Evolutionary conservation across 2,888 invertebrate species (phyloP), one percentile per base, ranked within the genome.

Genomic region (Periphyllus acericola): DNA sequence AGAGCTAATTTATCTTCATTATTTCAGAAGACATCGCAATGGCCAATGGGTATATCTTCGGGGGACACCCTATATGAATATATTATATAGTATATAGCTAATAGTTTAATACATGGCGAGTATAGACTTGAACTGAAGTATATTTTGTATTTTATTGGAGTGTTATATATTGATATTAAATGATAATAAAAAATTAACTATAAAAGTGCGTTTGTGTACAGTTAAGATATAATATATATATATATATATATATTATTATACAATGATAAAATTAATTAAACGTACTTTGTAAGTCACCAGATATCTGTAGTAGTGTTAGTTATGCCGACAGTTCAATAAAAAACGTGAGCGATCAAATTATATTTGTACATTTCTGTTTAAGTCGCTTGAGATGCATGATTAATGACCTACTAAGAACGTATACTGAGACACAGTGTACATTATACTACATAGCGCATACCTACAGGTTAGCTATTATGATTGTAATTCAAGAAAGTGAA

Each of bases 401-500:
- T 74, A 74, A 36, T 74, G 21, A 32, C 21, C 21, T 21, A 74
- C 74, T 6, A 74, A 36, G 74, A 36, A 36, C 21, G 71, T 29
- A 71, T 32, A 71, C 74, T 74, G 74, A 74, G 17, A 29, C 71
- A 71, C 36, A 25, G 21, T 34, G 8, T 21, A 74, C 29, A 29
- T n/a, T 60, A 21, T 68, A 68, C n/a, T 68, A 68, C 29, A 6
- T 60, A 60, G 17, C 19, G 9, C 29, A 68, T 29, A 68, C 68
- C 68, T 29, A 68, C 68, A 68, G n/a, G 29, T 68, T 68, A 68
- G 29, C 68, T 29, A n/a, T 29, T 68, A 66, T 32, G 5, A 72
- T 17, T 40, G 74, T 75, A 68, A 85, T 68, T 85, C 68, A 68
- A 85, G 78, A 85, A 85, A 85, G 87, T 87, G 87, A 74, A 87